Conservation (phyloP, 64 coral and sea anemone species). For the Montipora foliosa region DNA sequence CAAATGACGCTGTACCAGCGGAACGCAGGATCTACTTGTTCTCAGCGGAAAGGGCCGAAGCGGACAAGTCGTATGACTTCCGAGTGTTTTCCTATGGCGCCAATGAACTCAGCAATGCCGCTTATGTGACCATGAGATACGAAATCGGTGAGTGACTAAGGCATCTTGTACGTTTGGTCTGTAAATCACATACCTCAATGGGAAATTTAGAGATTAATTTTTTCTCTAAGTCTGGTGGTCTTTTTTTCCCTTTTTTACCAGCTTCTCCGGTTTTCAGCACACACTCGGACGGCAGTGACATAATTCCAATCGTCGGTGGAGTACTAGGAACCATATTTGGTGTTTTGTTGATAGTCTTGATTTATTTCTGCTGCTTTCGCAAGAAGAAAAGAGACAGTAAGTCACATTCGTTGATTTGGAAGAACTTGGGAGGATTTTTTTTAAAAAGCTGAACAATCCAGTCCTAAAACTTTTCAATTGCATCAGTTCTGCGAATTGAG, state of each 20-base stretch:
- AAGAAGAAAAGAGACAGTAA: constrained; percentile 67
- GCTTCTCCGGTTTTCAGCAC: constrained; percentile 64
- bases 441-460: no score
- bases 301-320: constrained; percentile 79
- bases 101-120: constrained; percentile 67
- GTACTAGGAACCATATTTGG: constrained; percentile 72
- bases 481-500: no score
- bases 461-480: no score
- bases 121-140: constrained; percentile 88
- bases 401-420: neutral
- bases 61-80: constrained; percentile 84
- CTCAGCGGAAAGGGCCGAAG: constrained; percentile 62
- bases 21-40: constrained; percentile 65
- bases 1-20: constrained; percentile 36
- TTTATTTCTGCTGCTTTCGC: constrained; percentile 80
- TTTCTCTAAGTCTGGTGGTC: neutral
- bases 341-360: constrained; percentile 66
- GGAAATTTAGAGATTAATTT: neutral
- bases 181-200: neutral
- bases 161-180: no score
- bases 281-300: constrained; percentile 19
- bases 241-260: constrained; percentile 32
- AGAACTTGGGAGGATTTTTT: no score
- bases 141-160: constrained; percentile 70
- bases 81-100: constrained; percentile 79